Percentiles rank a stretch among this genome's conserved stretches.
Conservation (phyloP, 2,888 invertebrate species). For the Trichopoda pennipes region DNA sequence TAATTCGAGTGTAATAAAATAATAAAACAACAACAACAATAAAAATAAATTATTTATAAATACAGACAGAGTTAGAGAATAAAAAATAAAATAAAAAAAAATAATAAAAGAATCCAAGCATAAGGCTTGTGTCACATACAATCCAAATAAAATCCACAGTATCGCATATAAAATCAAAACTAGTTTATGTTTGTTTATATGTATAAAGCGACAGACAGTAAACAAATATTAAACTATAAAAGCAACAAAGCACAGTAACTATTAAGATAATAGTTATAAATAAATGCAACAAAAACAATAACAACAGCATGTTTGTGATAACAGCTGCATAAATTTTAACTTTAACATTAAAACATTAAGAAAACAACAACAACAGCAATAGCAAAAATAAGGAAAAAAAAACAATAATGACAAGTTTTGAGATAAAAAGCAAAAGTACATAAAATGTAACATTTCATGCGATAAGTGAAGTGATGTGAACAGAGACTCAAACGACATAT, state of each 20-base stretch:
- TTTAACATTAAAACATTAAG: conserved; percentile 30
- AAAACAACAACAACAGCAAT: neutral
- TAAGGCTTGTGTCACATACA: conserved; percentile 1
- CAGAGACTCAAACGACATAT: neutral
- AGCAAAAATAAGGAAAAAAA: neutral
- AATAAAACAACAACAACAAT: conserved; percentile 18
- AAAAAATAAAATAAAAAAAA: neutral
- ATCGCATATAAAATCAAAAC: conserved; percentile 40
- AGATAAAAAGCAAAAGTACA: conserved; percentile 28
- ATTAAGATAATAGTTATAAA: conserved; percentile 9
- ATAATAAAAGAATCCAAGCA: conserved; percentile 6
- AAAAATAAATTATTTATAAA: neutral
- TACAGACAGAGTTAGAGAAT: neutral
- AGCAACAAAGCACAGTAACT: neutral
- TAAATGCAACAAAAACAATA: neutral
- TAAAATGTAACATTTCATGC: conserved; percentile 22
- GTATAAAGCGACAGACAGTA: conserved; percentile 18
- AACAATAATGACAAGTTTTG: conserved; percentile 17
- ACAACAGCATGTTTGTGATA: conserved; percentile 42
- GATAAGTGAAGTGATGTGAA: neutral
- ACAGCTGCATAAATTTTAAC: conserved; percentile 58
- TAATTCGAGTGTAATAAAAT: conserved; percentile 24
- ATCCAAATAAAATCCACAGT: conserved; percentile 14
- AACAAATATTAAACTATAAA: conserved; percentile 27
- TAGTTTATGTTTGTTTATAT: conserved; percentile 19